Conservation (phyloP, 2,888 invertebrate genomes). For the Aleiodes leptofemur region DNA sequence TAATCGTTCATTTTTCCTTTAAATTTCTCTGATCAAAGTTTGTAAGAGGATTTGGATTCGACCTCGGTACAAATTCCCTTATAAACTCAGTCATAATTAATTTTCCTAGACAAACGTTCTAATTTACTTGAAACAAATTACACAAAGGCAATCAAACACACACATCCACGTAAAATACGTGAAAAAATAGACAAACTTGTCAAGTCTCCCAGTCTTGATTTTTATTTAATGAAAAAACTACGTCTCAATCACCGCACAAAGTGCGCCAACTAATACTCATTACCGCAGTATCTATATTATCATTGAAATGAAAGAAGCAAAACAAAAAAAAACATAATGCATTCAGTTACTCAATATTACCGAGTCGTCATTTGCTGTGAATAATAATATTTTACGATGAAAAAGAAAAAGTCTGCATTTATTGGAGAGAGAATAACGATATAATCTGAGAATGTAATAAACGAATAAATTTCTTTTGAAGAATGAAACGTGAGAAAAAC, state of each 20-base stretch:
- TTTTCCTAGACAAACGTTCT: slow-evolving; percentile 11
- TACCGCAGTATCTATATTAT: background rate
- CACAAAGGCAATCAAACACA: background rate
- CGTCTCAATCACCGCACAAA: slow-evolving; percentile 1
- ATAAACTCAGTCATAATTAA: slow-evolving; percentile 14
- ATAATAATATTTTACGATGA: no score
- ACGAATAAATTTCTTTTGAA: no score
- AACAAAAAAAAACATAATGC: no score
- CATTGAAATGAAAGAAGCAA: no score
- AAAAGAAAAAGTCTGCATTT: no score
- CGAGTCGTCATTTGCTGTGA: no score
- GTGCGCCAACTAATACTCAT: background rate
- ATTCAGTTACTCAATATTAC: no score
- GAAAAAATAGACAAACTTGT: background rate
- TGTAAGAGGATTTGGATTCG: background rate
- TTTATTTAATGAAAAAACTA: background rate
- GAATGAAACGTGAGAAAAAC: no score
- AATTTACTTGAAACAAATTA: slow-evolving; percentile 19
- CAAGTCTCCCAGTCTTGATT: background rate
- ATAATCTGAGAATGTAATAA: no score
- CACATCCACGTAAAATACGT: background rate
- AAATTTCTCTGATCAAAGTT: background rate
- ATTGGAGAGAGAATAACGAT: no score
- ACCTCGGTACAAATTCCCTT: slow-evolving; percentile 19
- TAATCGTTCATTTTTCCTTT: background rate